Percentiles rank a stretch among this genome's conserved stretches.
Conservation (phyloP, 2,797 vertebrate genomes). For the Xiphophorus birchmanni region DNA sequence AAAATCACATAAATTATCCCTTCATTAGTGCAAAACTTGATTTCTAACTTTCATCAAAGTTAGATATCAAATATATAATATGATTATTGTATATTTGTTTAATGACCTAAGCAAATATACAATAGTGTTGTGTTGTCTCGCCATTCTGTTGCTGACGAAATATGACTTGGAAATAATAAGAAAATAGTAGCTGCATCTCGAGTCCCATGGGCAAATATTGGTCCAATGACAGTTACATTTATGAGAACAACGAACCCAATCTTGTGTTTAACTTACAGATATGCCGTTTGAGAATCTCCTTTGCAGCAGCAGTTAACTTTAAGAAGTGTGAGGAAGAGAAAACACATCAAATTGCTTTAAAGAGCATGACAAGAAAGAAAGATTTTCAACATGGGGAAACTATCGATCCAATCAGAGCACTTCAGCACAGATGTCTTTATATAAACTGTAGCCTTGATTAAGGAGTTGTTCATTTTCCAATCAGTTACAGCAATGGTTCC, state of each 20-base stretch:
- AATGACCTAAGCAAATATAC: not conserved
- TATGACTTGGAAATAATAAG: no score
- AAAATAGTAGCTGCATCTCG: not conserved
- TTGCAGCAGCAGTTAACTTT: not conserved
- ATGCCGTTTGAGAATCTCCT: not conserved
- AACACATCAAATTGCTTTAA: not conserved
- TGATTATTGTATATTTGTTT: not conserved
- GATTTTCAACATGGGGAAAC: constrained; percentile 3
- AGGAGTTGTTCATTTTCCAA: constrained; percentile 3
- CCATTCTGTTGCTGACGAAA: not conserved
- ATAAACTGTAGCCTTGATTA: constrained; percentile 21
- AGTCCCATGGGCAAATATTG: not conserved
- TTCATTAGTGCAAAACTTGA: not conserved
- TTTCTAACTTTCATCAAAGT: not conserved
- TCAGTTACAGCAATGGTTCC: not conserved
- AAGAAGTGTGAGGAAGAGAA: not conserved
- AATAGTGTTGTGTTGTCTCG: not conserved
- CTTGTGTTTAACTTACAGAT: not conserved
- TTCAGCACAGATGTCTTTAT: constrained; percentile 15
- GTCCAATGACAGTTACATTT: not conserved
- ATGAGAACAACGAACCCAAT: not conserved
- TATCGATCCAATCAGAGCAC: constrained; percentile 26
- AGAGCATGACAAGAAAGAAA: not conserved
- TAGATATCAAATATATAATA: no score
- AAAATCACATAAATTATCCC: not conserved